phyloP scores from a whole-genome alignment of 92 coral and sea anemone species.

The Porites divaricata region DNA sequence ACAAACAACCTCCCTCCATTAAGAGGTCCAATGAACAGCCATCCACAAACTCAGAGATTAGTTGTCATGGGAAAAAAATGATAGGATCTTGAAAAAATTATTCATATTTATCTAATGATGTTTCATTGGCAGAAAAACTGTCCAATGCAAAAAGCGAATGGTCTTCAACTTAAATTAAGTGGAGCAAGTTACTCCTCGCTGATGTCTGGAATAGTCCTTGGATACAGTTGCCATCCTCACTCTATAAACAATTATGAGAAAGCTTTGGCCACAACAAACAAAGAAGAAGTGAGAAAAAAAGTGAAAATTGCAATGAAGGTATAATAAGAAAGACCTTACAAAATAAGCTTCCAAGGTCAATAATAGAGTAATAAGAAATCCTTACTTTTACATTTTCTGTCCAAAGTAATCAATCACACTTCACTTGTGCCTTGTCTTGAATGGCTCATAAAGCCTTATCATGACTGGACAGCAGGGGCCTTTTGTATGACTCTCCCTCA shows the following conservation, averaged over 20 bases:
- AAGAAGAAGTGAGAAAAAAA: constrained; percentile 33
- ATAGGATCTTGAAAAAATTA: too few relatives aligned
- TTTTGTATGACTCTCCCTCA: too few relatives aligned
- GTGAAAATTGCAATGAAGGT: constrained; percentile 19
- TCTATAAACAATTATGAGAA: constrained; percentile 40
- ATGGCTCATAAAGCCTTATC: too few relatives aligned
- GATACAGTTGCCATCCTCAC: constrained; percentile 50
- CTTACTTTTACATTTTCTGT: too few relatives aligned
- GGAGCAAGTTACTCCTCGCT: constrained; percentile 52
- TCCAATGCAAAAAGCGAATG: constrained; percentile 51
- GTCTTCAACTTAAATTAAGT: constrained; percentile 46
- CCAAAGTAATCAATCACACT: too few relatives aligned
- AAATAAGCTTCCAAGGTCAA: background rate
- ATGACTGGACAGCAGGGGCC: too few relatives aligned
- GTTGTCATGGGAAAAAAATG: too few relatives aligned
- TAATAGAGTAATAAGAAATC: too few relatives aligned
- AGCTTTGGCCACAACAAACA: constrained; percentile 22
- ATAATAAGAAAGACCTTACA: background rate
- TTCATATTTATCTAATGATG: background rate
- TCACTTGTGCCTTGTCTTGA: too few relatives aligned
- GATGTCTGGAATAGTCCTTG: constrained; percentile 65
- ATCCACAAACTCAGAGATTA: too few relatives aligned
- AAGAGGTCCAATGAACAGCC: background rate
- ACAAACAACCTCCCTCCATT: constrained; percentile 11
- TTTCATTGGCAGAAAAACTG: constrained; percentile 43